Base-by-base conservation (phyloP, 1,140 invertebrate genomes). In the Euura saliciscinereae region DNA sequence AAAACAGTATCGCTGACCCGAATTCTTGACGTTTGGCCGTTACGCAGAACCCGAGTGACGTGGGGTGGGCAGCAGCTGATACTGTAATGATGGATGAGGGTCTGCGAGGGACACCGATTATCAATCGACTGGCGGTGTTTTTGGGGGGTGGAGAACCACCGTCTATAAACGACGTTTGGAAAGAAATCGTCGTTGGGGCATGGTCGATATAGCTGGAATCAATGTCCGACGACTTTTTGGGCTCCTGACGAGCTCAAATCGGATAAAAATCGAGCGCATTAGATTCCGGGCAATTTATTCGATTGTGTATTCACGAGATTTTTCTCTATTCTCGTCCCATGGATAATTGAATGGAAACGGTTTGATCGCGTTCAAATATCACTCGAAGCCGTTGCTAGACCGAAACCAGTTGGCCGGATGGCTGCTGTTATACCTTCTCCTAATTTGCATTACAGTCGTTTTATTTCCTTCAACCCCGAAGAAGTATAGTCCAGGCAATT, bases 31-130 rank as follows among this genome's bases (percentile, higher is more conserved):
- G 51, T 3, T 59, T 59, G 51, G 51, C 51, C 51, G 51, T 59
- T 59, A 8, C 51, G 8, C 51, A n/a, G 13, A 59, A n/a, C 51
- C 13, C 51, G 51, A n/a, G 8, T 59, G 51, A 59, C 51, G 1
- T 59, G 51, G 51, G 51, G 51, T 59, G 51, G 51, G 51, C 51
- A 59, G 65, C 73, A 66, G 44, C 45, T 73, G 76, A 78, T 75
- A 74, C 65, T 44, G 65, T 75, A 75, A 78, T 78, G 77, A 78
- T 78, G 72, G 77, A 78, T 78, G 76, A 74, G 73, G 68, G 65
- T 73, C 76, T 78, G 72, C 45, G 65, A 68, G 69, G 72, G 72
- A 77, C 74, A 77, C 74, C 73, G 76, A 76, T 73, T 71, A 75
- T 73, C 72, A 68, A 73, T 76, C 74, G 70, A 77, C 66, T 59